Evolutionary conservation across 1,140 invertebrate species (phyloP).

Genomic region (Platyscapa corneri): DNA sequence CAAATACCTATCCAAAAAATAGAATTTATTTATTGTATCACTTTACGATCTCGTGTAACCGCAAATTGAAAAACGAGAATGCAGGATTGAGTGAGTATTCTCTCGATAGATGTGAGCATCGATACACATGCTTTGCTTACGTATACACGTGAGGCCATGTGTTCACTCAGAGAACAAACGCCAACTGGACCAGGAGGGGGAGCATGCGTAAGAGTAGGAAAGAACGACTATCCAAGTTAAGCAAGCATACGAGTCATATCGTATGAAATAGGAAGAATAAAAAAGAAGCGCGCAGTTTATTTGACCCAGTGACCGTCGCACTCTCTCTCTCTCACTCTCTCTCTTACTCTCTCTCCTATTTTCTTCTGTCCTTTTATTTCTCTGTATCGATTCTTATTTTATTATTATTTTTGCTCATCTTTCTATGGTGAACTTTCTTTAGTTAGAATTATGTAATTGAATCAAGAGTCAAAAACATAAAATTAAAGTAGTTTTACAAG

Average conservation of each 20-base stretch:
- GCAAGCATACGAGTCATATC: not conserved
- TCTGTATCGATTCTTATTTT: not conserved
- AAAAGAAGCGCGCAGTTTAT: conserved; percentile 62
- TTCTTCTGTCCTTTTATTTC: not conserved
- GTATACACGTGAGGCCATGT: conserved; percentile 61
- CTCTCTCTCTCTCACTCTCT: conserved; percentile 57
- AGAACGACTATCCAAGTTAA: conserved; percentile 3
- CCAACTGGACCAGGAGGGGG: not conserved
- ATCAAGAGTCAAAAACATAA: no score
- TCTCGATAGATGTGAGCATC: no score
- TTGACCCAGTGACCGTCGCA: conserved; percentile 72
- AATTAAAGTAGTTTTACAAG: no score
- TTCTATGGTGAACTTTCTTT: no score
- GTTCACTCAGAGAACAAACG: conserved; percentile 50
- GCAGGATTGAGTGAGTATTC: not conserved
- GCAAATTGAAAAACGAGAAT: not conserved
- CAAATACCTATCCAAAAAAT: no score
- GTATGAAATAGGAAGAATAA: not conserved
- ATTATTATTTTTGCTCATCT: not conserved
- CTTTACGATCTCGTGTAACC: not conserved
- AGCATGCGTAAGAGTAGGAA: conserved; percentile 28
- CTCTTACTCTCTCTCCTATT: conserved; percentile 30
- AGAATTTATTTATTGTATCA: no score
- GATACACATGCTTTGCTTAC: conserved; percentile 47
- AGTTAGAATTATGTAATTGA: no score